phyloP scores from a whole-genome alignment of 2,888 invertebrate species.

The Acleris cristana region DNA sequence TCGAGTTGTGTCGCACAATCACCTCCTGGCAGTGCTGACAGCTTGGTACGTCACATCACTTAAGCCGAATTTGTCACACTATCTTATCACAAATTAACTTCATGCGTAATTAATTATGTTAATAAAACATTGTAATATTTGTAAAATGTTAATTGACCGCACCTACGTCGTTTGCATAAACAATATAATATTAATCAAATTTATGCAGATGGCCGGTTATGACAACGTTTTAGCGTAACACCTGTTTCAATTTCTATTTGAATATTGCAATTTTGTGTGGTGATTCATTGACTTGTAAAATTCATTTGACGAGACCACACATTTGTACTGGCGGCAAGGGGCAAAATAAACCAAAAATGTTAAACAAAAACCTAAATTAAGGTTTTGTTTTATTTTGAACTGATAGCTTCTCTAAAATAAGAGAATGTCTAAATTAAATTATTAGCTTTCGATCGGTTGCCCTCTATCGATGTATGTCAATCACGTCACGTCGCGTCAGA shows the following conservation, averaged over 20 bases:
- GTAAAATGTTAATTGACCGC: constrained; percentile 38
- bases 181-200: constrained; percentile 51
- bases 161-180: constrained; percentile 47
- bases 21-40: constrained; percentile 48
- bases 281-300: constrained; percentile 56
- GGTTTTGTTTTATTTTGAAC: too few species aligned
- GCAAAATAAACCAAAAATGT: too few species aligned
- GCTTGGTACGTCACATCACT: constrained; percentile 35
- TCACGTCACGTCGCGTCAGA: too few species aligned
- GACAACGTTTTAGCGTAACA: constrained; percentile 53
- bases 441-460: too few species aligned
- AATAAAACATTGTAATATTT: constrained; percentile 35
- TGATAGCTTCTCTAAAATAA: too few species aligned
- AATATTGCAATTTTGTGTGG: constrained; percentile 44
- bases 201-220: constrained; percentile 49
- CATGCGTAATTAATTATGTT: constrained; percentile 24
- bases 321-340: not conserved
- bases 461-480: too few species aligned
- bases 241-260: constrained; percentile 52
- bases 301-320: constrained; percentile 49
- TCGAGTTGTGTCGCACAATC: constrained; percentile 68
- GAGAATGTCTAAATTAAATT: too few species aligned
- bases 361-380: too few species aligned
- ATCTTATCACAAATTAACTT: constrained; percentile 18
- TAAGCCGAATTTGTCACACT: constrained; percentile 31